Percentiles rank a stretch among this genome's conserved stretches.
These are phyloP conservation scores for Aleiodes leptofemur DNA, from an alignment of 2,888 invertebrate species.

Conservation along the genomic window DNA sequence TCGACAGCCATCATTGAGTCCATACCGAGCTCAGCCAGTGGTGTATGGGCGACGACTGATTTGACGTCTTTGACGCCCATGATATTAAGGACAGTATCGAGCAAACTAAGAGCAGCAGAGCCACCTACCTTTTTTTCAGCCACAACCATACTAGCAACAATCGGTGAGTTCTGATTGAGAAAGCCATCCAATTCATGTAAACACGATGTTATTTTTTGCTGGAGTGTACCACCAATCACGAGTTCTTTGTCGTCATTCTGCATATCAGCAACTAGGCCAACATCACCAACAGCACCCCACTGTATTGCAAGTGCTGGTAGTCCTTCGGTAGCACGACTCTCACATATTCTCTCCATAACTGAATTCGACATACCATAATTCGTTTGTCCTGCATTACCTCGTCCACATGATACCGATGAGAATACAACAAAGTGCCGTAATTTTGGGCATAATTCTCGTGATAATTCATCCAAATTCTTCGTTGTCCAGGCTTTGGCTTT, in stretches of 20 bases:
- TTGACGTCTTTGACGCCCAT: constrained; percentile 68
- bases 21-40: constrained; percentile 94
- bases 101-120: constrained; percentile 80
- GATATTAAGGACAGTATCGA: constrained; percentile 84
- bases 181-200: constrained; percentile 85
- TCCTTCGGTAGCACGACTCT: constrained; percentile 74
- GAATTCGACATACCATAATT: constrained; percentile 76
- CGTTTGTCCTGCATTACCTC: constrained; percentile 81
- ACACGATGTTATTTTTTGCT: constrained; percentile 90
- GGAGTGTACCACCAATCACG: constrained; percentile 87
- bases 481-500: constrained; percentile 80
- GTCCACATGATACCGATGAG: constrained; percentile 81
- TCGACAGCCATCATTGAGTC: constrained; percentile 98
- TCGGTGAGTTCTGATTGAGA: constrained; percentile 79
- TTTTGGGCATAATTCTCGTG: constrained; percentile 76
- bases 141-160: constrained; percentile 90
- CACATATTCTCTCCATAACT: constrained; percentile 79
- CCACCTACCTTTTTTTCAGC: constrained; percentile 86
- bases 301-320: constrained; percentile 78
- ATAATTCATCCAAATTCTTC: constrained; percentile 77
- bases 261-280: constrained; percentile 88
- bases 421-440: constrained; percentile 80
- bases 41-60: constrained; percentile 79
- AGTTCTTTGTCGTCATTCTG: constrained; percentile 82
- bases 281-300: constrained; percentile 82